A percentile compares a stretch with the other conserved stretches of the same genome.
Evolutionary conservation across 2,888 invertebrate genomes (phyloP).

Genomic region (Aleiodes leptofemur): DNA sequence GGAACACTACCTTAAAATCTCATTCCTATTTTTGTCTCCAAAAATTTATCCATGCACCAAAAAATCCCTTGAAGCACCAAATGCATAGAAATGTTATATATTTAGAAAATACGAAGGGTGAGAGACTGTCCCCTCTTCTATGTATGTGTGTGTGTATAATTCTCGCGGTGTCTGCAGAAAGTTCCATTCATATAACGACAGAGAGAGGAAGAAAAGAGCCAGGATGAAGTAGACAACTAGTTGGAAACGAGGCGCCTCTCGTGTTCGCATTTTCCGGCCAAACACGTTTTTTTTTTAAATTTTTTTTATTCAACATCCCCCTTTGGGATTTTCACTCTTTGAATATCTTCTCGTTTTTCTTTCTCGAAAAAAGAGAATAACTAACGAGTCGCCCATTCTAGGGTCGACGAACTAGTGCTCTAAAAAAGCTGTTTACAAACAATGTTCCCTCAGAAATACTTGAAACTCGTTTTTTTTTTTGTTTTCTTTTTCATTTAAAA

Average conservation of each 20-base stretch:
- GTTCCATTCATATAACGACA: slow-evolving; percentile 45
- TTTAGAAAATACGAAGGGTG: slow-evolving; percentile 54
- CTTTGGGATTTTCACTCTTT: slow-evolving; percentile 30
- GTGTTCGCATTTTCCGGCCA: slow-evolving; percentile 21
- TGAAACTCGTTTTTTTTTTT: too few relatives aligned
- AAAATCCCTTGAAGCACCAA: slow-evolving; percentile 47
- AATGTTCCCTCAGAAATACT: too few relatives aligned
- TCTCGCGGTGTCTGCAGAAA: slow-evolving; percentile 41
- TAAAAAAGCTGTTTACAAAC: too few relatives aligned
- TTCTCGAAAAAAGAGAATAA: not conserved
- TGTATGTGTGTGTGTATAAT: slow-evolving; percentile 7
- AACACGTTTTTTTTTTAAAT: slow-evolving; percentile 29
- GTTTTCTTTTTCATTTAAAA: too few relatives aligned
- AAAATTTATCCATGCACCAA: slow-evolving; percentile 45
- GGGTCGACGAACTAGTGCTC: slow-evolving; percentile 32
- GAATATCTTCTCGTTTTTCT: not conserved
- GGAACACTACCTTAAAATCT: too few relatives aligned
- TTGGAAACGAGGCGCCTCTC: not conserved
- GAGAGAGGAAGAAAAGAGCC: slow-evolving; percentile 14
- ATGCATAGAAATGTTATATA: slow-evolving; percentile 45
- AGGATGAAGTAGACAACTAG: slow-evolving; percentile 21
- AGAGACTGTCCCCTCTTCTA: slow-evolving; percentile 39
- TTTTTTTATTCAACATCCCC: slow-evolving; percentile 20
- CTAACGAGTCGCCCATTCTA: not conserved
- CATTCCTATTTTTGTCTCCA: slow-evolving; percentile 50